Evolutionary conservation across 2,113 vertebrate genomes (phyloP).

Genomic region (Tetrax tetrax): DNA sequence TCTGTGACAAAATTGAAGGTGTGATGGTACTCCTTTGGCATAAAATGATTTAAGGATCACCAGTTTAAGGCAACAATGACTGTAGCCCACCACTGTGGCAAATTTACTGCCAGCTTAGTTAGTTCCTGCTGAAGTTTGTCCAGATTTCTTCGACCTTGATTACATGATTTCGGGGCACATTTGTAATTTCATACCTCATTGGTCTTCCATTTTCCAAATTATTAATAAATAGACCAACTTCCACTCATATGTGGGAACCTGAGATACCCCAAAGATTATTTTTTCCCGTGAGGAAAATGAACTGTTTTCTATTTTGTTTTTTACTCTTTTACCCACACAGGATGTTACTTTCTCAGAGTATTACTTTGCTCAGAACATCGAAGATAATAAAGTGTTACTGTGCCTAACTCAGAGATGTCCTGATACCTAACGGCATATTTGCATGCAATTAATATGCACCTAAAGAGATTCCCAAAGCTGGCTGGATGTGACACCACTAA

Average conservation of each 20-base stretch:
- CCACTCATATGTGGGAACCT: background rate
- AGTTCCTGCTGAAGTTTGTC: background rate
- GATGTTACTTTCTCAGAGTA: background rate
- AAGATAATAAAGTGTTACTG: background rate
- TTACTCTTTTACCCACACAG: background rate
- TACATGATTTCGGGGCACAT: background rate
- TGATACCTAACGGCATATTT: conserved; percentile 5
- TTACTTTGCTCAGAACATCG: background rate
- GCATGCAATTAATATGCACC: conserved; percentile 42
- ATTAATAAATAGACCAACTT: background rate
- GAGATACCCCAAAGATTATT: background rate
- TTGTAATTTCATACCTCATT: background rate
- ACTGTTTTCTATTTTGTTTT: background rate
- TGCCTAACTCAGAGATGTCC: background rate
- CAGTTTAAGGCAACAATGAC: background rate
- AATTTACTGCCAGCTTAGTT: background rate
- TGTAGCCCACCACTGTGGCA: background rate
- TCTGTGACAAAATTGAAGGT: background rate
- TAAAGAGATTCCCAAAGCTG: conserved; percentile 42
- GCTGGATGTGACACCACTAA: conserved; percentile 21
- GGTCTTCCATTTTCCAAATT: background rate
- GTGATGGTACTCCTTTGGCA: background rate
- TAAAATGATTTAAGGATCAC: background rate
- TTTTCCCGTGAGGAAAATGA: background rate
- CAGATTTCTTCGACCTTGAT: background rate